Conservation (phyloP, 2,113 vertebrate genomes). For the Podarcis cretensis region DNA sequence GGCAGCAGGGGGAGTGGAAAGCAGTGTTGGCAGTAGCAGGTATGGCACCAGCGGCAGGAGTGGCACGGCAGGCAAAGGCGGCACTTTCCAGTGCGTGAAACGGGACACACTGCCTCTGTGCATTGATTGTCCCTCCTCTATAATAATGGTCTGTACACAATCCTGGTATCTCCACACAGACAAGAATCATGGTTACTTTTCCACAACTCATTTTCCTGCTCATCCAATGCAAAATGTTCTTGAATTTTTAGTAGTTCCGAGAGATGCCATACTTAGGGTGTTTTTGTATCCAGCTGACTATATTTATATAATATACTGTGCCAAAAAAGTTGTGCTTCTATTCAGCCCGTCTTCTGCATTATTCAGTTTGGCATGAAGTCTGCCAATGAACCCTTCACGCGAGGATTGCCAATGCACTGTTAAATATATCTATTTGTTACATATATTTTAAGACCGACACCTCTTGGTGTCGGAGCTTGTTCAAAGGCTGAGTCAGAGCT, state of each 20-base stretch:
- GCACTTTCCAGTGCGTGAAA: too few species aligned
- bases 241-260: neutral
- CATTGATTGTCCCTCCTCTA: too few species aligned
- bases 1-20: too few species aligned
- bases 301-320: neutral
- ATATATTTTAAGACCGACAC: neutral
- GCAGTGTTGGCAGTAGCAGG: too few species aligned
- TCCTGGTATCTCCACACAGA: neutral
- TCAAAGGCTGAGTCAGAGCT: neutral
- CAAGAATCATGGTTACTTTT: neutral
- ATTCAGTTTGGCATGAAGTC: neutral
- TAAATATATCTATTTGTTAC: neutral
- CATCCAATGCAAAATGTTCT: neutral
- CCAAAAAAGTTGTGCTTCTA: neutral
- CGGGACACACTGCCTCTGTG: too few species aligned
- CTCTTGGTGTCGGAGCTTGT: neutral
- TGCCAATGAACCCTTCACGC: neutral
- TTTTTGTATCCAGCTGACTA: neutral
- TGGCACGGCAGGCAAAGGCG: too few species aligned
- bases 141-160: neutral
- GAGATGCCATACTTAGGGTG: neutral
- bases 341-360: neutral
- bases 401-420: too few species aligned
- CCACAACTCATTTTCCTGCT: neutral
- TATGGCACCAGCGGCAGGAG: too few species aligned